Evolutionary conservation across 2,797 vertebrate genomes (phyloP).

Genomic region (Prionace glauca): DNA sequence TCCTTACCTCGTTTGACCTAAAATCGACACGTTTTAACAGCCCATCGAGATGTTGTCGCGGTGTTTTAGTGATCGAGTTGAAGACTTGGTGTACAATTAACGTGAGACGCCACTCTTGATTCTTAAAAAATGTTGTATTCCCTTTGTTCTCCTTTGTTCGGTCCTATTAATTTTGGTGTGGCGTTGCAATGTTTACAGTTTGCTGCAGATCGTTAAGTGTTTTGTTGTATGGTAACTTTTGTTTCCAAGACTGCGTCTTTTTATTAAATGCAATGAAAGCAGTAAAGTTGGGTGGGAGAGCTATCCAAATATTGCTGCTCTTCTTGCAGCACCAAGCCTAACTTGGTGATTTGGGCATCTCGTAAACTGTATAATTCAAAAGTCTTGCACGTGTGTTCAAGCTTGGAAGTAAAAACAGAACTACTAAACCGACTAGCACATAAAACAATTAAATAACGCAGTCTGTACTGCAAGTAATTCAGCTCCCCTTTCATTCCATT

Average conservation of each 20-base stretch:
- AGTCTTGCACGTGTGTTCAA: neutral
- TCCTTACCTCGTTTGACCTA: neutral
- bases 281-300: neutral
- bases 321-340: neutral
- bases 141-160: neutral
- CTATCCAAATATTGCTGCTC: neutral
- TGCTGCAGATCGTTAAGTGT: neutral
- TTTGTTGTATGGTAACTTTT: neutral
- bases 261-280: neutral
- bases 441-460: neutral
- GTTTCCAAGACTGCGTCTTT: neutral
- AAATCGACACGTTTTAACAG: neutral
- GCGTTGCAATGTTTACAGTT: neutral
- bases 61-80: neutral
- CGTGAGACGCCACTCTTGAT: neutral
- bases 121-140: neutral
- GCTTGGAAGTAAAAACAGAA: neutral
- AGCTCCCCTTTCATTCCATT: neutral
- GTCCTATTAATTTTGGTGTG: neutral
- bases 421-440: neutral
- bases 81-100: neutral
- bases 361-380: neutral
- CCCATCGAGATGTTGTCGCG: neutral
- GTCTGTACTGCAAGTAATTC: neutral
- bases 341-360: neutral